These are phyloP conservation scores for Dinoponera quadriceps DNA, from an alignment of 1,140 invertebrate species.

Conservation along the genomic window DNA sequence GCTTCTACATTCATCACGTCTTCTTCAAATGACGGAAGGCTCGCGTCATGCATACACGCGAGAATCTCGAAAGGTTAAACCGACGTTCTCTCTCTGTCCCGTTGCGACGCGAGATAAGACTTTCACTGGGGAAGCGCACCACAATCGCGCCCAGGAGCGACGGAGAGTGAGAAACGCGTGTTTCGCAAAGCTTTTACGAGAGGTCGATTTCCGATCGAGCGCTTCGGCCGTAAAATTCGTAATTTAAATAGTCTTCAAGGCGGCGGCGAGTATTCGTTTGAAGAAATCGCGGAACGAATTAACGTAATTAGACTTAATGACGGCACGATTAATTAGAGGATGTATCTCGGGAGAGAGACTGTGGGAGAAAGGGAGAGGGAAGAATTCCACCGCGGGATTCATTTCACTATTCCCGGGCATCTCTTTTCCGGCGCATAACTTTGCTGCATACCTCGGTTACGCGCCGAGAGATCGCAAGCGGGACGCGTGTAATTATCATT, in stretches of 20 bases:
- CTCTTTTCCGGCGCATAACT: constrained; percentile 13
- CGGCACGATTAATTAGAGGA: constrained; percentile 58
- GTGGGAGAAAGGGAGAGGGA: too few species aligned
- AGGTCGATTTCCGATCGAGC: constrained; percentile 34
- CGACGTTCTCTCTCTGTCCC: constrained; percentile 64
- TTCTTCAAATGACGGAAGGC: constrained; percentile 29
- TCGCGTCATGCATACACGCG: not conserved
- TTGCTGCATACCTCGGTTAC: not conserved
- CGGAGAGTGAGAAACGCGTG: constrained; percentile 14
- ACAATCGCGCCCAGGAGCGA: constrained; percentile 5
- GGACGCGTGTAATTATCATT: constrained; percentile 22
- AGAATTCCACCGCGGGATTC: not conserved
- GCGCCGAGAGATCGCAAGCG: constrained; percentile 14
- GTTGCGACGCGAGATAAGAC: constrained; percentile 77
- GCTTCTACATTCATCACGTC: not conserved
- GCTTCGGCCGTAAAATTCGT: constrained; percentile 19
- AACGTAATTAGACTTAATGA: constrained; percentile 62
- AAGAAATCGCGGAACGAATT: constrained; percentile 27
- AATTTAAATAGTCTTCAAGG: constrained; percentile 24
- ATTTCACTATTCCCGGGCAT: constrained; percentile 34
- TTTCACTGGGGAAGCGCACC: constrained; percentile 74
- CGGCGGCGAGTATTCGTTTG: not conserved
- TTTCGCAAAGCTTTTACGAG: constrained; percentile 30
- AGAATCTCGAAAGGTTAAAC: constrained; percentile 76
- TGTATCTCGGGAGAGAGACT: constrained; percentile 3